phyloP scores from a whole-genome alignment of 2,888 invertebrate genomes.

The Ochropleura leucogaster region DNA sequence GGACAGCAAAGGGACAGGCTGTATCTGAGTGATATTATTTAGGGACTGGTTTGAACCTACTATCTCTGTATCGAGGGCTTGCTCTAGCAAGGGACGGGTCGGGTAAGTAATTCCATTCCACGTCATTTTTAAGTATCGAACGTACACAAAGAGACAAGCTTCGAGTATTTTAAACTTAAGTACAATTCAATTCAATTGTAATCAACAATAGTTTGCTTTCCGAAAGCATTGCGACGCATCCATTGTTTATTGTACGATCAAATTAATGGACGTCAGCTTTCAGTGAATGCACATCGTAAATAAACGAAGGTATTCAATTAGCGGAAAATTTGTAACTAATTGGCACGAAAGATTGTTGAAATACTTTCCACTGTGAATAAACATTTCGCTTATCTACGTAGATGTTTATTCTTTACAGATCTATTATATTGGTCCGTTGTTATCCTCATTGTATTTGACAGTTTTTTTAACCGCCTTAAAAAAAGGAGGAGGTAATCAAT shows the following conservation, averaged over 20 bases:
- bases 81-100: too few species aligned
- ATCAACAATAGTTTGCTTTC: background rate
- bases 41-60: background rate
- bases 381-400: background rate
- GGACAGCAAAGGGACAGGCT: too few species aligned
- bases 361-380: background rate
- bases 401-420: background rate
- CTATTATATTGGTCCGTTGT: background rate
- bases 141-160: background rate
- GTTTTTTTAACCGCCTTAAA: too few species aligned
- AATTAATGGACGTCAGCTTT: conserved; percentile 32
- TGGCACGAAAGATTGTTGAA: conserved; percentile 20
- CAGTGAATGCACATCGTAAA: conserved; percentile 33
- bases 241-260: conserved; percentile 46
- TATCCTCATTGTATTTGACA: background rate
- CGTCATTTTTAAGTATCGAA: too few species aligned
- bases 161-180: background rate
- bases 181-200: background rate
- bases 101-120: too few species aligned
- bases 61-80: too few species aligned
- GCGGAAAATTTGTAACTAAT: conserved; percentile 38
- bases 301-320: conserved; percentile 38
- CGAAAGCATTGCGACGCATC: conserved; percentile 13
- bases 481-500: too few species aligned
- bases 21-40: too few species aligned